phyloP scores from a whole-genome alignment of 2,888 invertebrate species.

The Heliconius erato region DNA sequence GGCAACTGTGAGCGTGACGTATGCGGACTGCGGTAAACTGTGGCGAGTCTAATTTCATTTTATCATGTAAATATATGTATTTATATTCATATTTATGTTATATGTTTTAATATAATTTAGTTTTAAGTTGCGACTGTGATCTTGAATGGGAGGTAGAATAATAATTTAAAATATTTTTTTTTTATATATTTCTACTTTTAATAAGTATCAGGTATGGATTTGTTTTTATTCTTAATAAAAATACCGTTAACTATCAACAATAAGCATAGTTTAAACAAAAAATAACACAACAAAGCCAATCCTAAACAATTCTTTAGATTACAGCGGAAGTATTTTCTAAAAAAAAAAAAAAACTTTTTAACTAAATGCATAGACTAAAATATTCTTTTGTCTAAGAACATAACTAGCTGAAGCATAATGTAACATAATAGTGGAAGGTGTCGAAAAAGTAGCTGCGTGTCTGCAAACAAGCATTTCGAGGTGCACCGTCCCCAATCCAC shows the following conservation, averaged over 20 bases:
- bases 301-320: not conserved
- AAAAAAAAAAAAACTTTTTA: too few relatives aligned
- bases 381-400: slow-evolving; percentile 23
- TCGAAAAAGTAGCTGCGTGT: slow-evolving; percentile 47
- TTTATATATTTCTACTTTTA: not conserved
- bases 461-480: slow-evolving; percentile 35
- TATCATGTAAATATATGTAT: slow-evolving; percentile 3
- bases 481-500: slow-evolving; percentile 55
- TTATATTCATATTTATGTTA: not conserved
- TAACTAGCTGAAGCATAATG: slow-evolving; percentile 22
- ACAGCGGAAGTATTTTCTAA: not conserved
- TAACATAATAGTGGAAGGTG: slow-evolving; percentile 39
- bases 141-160: not conserved
- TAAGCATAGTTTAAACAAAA: not conserved
- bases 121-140: not conserved
- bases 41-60: slow-evolving; percentile 6
- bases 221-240: too few relatives aligned
- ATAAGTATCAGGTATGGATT: not conserved
- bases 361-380: not conserved
- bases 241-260: not conserved
- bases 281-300: not conserved
- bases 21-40: slow-evolving; percentile 5
- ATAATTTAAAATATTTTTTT: not conserved
- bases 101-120: not conserved
- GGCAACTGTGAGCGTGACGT: slow-evolving; percentile 33